Evolutionary conservation across 2,113 vertebrate genomes (phyloP).

Genomic region (Actinemys pallida): DNA sequence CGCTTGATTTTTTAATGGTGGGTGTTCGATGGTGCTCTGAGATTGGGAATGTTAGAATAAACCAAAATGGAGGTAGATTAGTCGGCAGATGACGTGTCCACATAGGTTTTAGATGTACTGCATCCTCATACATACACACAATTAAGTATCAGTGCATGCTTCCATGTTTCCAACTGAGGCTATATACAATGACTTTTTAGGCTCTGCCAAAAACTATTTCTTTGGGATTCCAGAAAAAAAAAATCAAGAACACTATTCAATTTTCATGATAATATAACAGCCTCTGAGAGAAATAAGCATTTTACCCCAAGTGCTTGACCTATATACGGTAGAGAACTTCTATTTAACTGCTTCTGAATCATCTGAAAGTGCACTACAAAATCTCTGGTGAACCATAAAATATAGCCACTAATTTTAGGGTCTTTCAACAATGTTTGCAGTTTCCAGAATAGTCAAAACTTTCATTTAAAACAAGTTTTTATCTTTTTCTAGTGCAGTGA

Average conservation of each 20-base stretch:
- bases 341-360: not conserved
- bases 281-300: not conserved
- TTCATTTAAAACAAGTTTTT: not conserved
- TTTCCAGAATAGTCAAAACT: not conserved
- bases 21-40: not conserved
- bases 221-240: not conserved
- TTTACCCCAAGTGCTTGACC: not conserved
- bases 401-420: not conserved
- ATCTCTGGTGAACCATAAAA: not conserved
- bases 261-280: not conserved
- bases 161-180: not conserved
- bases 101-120: not conserved
- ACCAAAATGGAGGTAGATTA: not conserved
- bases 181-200: not conserved
- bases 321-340: not conserved
- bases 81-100: not conserved
- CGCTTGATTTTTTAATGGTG: not conserved
- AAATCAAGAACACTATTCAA: not conserved
- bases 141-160: not conserved
- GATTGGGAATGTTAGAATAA: not conserved
- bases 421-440: not conserved
- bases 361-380: not conserved
- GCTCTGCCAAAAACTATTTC: not conserved
- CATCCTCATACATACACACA: not conserved
- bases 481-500: not conserved